A percentile compares a stretch with the other conserved stretches of the same genome.
Conservation (phyloP, 1,140 invertebrate genomes). For the Brachionus manjavacas region DNA sequence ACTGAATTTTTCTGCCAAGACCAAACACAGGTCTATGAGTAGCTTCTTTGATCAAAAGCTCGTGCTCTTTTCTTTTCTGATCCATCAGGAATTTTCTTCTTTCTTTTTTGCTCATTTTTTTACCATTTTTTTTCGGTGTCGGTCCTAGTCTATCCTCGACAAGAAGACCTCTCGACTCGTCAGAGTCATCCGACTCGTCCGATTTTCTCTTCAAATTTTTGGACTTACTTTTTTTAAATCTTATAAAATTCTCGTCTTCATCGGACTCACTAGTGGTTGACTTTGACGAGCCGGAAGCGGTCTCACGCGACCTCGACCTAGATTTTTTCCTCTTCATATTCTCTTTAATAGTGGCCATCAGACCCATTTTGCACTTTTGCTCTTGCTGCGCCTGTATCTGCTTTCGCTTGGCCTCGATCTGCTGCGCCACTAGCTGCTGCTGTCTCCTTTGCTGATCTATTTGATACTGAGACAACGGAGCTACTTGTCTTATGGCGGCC, state of each 20-base stretch:
- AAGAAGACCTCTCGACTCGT: neutral
- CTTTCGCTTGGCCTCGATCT: neutral
- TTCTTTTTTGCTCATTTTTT: constrained; percentile 8
- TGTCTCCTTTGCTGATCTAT: constrained; percentile 24
- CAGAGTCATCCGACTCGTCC: neutral
- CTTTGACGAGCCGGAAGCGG: neutral
- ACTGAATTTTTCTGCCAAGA: neutral
- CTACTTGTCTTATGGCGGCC: neutral
- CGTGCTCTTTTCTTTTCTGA: constrained; percentile 1
- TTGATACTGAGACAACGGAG: constrained; percentile 35
- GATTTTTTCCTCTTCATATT: neutral
- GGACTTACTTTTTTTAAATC: constrained; percentile 6
- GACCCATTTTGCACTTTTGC: neutral
- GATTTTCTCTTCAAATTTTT: constrained; percentile 37
- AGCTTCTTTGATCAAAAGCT: neutral
- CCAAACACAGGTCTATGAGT: neutral
- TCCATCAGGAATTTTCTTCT: neutral
- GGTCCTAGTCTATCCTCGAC: neutral
- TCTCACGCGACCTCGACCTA: neutral
- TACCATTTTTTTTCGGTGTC: neutral
- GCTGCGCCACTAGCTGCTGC: neutral
- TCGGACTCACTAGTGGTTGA: neutral
- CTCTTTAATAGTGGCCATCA: constrained; percentile 8
- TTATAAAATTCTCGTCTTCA: constrained; percentile 24
- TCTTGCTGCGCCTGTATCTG: neutral